Evolutionary conservation across 2,888 invertebrate genomes (phyloP), one percentile per base, ranked within the genome.

Genomic region (Zhuqinia jingwanae): DNA sequence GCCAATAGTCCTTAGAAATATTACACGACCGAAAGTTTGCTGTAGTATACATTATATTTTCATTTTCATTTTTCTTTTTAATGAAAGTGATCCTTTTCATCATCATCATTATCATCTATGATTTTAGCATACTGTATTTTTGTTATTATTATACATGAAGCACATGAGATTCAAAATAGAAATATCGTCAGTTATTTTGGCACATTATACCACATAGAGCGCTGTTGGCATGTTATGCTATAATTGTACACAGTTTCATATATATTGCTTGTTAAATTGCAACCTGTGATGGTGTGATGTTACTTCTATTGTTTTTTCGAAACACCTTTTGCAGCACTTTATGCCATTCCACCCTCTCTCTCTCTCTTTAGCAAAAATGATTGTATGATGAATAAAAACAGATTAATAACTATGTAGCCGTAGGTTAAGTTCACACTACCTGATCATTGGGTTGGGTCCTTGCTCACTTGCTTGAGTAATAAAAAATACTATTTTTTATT

Each of bases 21-120:
- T 20, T 36, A 56, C 25, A 25, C 20, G 47, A 42, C 70, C 17
- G 36, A 36, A 36, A 36, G 36, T 36, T 36, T 36, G n/a, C n/a
- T 36, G 36, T 45, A n/a, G n/a, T n/a, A n/a, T 75, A 11, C 50
- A 77, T 36, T 77, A 47, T 79, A 20, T 20, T 20, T 68, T 27
- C 56, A 75, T 85, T 88, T 89, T 88, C 88, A 87, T 88, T 89
- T 85, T 85, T 84, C 75, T 87, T 83, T 36, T 89, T 75, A 81
- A 89, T 88, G 89, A 89, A 89, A 89, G 89, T 88, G 89, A 88
- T 86, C 63, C 68, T 70, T 17, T 45, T 70, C 68, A 70, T 42
- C 65, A 65, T 42, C 58, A 25, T 20, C 42, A 65, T 70, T 22
- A 70, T 42, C 42, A 56, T 58, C 76, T 77, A 56, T 50, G 17